These are phyloP conservation scores for Centropyge bicolor DNA, from an alignment of 2,797 vertebrate species.

Conservation along the genomic window DNA sequence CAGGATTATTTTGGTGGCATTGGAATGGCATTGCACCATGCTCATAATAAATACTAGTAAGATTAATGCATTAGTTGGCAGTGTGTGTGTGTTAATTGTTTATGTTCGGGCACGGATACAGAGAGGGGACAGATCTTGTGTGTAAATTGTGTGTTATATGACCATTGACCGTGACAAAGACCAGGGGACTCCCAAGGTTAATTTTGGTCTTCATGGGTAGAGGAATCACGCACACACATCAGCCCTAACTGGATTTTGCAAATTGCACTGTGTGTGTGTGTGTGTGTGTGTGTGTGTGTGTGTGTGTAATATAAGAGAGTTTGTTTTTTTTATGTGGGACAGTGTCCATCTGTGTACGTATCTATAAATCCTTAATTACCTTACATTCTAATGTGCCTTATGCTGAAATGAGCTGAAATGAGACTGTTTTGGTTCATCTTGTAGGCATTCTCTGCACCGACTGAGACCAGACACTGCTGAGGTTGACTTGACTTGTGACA, in stretches of 20 bases:
- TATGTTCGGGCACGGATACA: constrained; percentile 6
- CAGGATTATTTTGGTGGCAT: background rate
- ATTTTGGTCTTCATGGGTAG: constrained; percentile 10
- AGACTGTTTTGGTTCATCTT: no score
- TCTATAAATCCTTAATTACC: background rate
- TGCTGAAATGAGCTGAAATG: constrained; percentile 5
- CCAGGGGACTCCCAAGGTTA: constrained; percentile 26
- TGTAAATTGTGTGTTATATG: constrained; percentile 12
- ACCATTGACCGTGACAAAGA: constrained; percentile 12
- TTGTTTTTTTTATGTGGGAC: background rate
- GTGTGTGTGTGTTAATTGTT: constrained; percentile 9
- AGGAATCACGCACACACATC: constrained; percentile 12
- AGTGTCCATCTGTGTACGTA: background rate
- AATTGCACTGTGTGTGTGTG: constrained; percentile 21
- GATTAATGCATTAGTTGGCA: constrained; percentile 11
- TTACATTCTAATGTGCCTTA: background rate
- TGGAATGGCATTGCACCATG: background rate
- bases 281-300: background rate
- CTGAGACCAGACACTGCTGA: no score
- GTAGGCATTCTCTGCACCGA: no score
- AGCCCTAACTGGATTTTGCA: constrained; percentile 45
- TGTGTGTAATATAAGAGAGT: background rate
- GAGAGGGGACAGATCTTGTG: background rate
- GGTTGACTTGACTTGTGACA: no score
- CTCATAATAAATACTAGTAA: background rate